Conservation (phyloP, 2,888 invertebrate genomes). For the Pachliopta kotzebuea region DNA sequence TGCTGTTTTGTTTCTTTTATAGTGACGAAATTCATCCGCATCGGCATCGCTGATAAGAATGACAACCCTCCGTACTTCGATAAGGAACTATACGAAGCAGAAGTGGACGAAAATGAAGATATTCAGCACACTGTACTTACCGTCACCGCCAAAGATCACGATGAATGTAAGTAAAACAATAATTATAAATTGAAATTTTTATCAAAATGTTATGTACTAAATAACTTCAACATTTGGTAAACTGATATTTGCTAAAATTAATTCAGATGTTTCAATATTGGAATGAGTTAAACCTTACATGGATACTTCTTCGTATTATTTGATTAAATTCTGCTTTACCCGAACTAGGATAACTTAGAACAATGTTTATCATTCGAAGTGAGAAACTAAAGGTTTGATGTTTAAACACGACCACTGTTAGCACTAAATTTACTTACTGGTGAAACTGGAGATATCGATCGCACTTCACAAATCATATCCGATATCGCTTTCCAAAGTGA, state of each 20-base stretch:
- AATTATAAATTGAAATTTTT: not conserved
- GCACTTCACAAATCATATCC: constrained; percentile 30
- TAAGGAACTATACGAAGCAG: constrained; percentile 97
- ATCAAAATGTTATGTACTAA: not conserved
- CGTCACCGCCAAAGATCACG: constrained; percentile 99
- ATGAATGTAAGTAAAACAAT: constrained; percentile 92
- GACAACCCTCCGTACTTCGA: constrained; percentile 99
- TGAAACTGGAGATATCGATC: constrained; percentile 22
- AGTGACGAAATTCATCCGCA: constrained; percentile 99
- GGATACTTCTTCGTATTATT: constrained; percentile 16
- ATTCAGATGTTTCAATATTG: constrained; percentile 9
- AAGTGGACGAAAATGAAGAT: constrained; percentile 98
- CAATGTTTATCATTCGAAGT: constrained; percentile 21
- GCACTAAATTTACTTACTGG: constrained; percentile 20
- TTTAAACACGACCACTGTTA: constrained; percentile 18
- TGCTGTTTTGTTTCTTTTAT: constrained; percentile 72
- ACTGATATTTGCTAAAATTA: constrained; percentile 1
- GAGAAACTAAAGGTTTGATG: constrained; percentile 15
- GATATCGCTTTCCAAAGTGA: constrained; percentile 23
- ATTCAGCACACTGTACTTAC: constrained; percentile 98
- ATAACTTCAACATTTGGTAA: not conserved
- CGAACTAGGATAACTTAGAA: constrained; percentile 7
- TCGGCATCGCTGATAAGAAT: constrained; percentile 99
- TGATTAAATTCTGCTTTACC: constrained; percentile 10
- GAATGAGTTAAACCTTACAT: constrained; percentile 2